These are phyloP conservation scores for Denticeps clupeoides DNA, from an alignment of 2,797 vertebrate genomes.

Conservation along the genomic window DNA sequence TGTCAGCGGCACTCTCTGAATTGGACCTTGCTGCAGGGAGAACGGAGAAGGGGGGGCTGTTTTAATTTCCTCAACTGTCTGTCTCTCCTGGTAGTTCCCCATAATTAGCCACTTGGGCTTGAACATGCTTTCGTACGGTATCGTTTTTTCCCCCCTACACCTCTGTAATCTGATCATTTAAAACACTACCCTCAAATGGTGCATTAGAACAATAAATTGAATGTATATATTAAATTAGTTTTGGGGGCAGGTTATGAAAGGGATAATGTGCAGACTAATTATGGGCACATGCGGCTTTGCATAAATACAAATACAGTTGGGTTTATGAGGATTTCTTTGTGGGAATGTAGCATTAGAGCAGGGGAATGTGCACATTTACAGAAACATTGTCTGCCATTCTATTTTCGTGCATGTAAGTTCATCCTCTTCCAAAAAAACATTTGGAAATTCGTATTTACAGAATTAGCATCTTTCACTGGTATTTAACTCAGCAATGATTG, in stretches of 20 bases:
- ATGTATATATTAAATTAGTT: conserved; percentile 16
- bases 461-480: too few relatives aligned
- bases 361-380: too few relatives aligned
- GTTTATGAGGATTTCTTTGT: too few relatives aligned
- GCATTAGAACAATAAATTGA: conserved; percentile 19
- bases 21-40: conserved; percentile 55
- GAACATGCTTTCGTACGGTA: conserved; percentile 31
- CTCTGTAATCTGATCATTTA: conserved; percentile 34
- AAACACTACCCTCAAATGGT: conserved; percentile 21
- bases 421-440: too few relatives aligned
- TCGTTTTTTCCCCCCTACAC: conserved; percentile 25
- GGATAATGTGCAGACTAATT: conserved; percentile 1
- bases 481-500: too few relatives aligned
- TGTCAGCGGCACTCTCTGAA: conserved; percentile 71
- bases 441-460: too few relatives aligned
- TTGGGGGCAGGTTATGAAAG: conserved; percentile 1
- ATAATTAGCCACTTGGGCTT: conserved; percentile 57
- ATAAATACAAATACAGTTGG: conserved; percentile 1
- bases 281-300: conserved; percentile 1
- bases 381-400: too few relatives aligned
- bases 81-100: conserved; percentile 56
- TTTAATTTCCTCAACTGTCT: conserved; percentile 57
- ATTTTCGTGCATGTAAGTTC: too few relatives aligned
- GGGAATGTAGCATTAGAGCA: too few relatives aligned
- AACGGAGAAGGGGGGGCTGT: conserved; percentile 18